Base-by-base conservation (phyloP, 2,113 vertebrate genomes). In the Micromys minutus region DNA sequence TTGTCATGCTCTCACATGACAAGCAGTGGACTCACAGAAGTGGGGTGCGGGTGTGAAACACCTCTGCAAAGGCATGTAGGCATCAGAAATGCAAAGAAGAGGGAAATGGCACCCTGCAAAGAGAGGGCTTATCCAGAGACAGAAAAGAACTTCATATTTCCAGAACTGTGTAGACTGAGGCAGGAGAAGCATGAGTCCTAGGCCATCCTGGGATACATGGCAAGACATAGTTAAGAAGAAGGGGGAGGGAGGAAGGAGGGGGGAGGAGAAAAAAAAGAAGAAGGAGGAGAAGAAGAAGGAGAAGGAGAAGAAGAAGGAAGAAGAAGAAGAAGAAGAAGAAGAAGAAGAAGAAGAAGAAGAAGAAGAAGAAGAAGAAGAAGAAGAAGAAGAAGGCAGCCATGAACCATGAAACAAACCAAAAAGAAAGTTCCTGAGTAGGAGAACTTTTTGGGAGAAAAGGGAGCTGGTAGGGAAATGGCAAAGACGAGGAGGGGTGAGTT, bases 41-140 rank as follows among this genome's bases (percentile, higher is more conserved):
- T 80, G 52, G 59, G 47, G 69, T 90, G n/a, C 36, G 80, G 79
- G 50, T 94, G 61, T 94, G 88, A 96, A 95, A 76, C 89, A 84
- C 84, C 24, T 93, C 84, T 22, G 36, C 91, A 72, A 84, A 85
- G 57, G 67, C 42, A n/a, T 86, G 21, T 36, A 36, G 74, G 57
- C 34, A 42, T 93, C n/a, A 1, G 0, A 52, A 92, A 29, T 67
- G 84, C 75, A 97, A 52, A 96, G 91, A 61, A 96, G 59, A 67
- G 29, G 69, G 39, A 88, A 69, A 29, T 47, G 80, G 36, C 83
- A 81, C 47, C 89, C 39, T 59, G 69, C 34, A 31, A 75, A 90
- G 26, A 12, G 79, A 92, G 42, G 65, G 36, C 77, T 84, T 86
- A 10, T 10, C 24, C 7, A 16, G 65, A 94, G 45, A n/a, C 77